Percentiles rank a stretch among this genome's conserved stretches.
These are phyloP conservation scores for Coenonympha glycerion DNA, from an alignment of 2,888 invertebrate genomes.

Conservation along the genomic window DNA sequence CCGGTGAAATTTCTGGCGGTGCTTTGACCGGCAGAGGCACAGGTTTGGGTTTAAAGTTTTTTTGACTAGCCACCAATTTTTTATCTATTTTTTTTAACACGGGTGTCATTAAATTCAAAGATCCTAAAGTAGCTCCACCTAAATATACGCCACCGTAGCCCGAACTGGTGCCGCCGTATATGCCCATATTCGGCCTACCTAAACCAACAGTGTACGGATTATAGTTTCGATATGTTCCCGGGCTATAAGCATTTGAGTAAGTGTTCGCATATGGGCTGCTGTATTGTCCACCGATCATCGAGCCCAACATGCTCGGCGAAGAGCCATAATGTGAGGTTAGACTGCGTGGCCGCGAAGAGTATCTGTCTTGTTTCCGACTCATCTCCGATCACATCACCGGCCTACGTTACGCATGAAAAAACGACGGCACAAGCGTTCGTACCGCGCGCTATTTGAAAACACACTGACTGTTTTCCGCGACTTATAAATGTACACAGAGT, in stretches of 20 bases:
- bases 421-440: conserved; percentile 45
- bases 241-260: conserved; percentile 56
- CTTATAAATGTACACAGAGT: conserved; percentile 51
- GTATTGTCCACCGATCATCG: conserved; percentile 58
- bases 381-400: conserved; percentile 56
- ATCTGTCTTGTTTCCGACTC: conserved; percentile 70
- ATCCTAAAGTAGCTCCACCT: conserved; percentile 75
- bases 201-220: conserved; percentile 65
- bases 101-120: conserved; percentile 76
- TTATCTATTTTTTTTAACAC: conserved; percentile 71
- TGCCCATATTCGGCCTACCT: conserved; percentile 59
- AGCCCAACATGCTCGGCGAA: conserved; percentile 63
- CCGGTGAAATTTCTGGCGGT: conserved; percentile 31
- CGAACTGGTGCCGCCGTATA: conserved; percentile 78
- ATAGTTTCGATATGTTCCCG: conserved; percentile 61
- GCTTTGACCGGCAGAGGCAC: conserved; percentile 51
- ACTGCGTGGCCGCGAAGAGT: conserved; percentile 59
- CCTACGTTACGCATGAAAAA: conserved; percentile 25
- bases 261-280: conserved; percentile 55
- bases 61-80: conserved; percentile 65
- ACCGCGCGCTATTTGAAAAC: conserved; percentile 53
- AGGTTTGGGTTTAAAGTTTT: conserved; percentile 66
- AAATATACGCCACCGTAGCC: conserved; percentile 82
- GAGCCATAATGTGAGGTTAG: conserved; percentile 63
- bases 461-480: conserved; percentile 59